Evolutionary conservation across 1,140 invertebrate genomes (phyloP).

Genomic region (Zaprionus ornatus): DNA sequence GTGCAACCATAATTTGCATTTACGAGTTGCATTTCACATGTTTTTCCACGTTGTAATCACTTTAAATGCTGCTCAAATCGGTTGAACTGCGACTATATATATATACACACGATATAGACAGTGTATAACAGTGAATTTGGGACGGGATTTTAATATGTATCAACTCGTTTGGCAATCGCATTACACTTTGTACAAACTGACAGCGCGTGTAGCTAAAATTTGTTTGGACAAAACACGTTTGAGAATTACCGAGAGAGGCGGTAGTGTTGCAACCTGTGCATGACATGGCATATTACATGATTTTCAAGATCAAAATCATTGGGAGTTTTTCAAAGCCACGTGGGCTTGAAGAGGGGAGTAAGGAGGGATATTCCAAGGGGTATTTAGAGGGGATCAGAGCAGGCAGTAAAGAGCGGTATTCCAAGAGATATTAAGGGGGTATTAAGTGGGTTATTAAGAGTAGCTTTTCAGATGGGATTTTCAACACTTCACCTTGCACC

Average conservation of each 20-base stretch:
- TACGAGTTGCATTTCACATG: conserved; percentile 15
- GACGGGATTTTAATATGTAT: neutral
- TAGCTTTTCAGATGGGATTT: neutral
- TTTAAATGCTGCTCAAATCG: conserved; percentile 1
- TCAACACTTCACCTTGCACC: neutral
- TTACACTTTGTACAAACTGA: neutral
- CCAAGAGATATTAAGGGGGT: neutral
- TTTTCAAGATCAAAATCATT: conserved; percentile 13
- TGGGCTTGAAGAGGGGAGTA: neutral
- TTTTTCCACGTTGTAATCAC: conserved; percentile 17
- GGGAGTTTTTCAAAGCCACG: conserved; percentile 5
- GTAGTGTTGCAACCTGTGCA: neutral
- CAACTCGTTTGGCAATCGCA: neutral
- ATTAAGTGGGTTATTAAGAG: neutral
- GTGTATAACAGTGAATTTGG: neutral
- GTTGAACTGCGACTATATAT: neutral
- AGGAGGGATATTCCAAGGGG: neutral
- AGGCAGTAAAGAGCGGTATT: neutral
- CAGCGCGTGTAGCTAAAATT: neutral
- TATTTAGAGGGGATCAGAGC: neutral
- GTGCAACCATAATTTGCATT: conserved; percentile 42
- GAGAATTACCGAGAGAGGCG: conserved; percentile 6
- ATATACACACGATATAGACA: neutral
- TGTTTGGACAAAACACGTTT: neutral
- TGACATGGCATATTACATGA: conserved; percentile 11